A percentile compares a stretch with the other conserved stretches of the same genome.
Conservation (phyloP, 2,797 vertebrate genomes). For the Etheostoma nigrum region DNA sequence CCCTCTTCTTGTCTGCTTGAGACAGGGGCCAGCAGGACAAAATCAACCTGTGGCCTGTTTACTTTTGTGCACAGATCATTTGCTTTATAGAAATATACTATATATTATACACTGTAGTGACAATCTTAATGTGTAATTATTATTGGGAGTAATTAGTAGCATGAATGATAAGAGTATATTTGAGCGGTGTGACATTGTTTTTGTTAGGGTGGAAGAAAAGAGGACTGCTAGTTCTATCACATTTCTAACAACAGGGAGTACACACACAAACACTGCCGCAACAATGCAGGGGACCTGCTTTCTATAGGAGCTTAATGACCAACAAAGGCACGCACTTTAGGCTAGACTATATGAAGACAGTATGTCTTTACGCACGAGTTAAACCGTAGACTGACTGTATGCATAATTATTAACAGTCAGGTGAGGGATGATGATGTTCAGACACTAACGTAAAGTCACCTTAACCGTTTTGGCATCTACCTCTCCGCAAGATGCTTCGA, state of each 20-base stretch:
- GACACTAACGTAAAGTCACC: conserved; percentile 17
- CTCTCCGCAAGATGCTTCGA: conserved; percentile 3
- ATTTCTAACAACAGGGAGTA: not conserved
- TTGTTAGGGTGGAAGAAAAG: not conserved
- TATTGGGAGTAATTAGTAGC: conserved; percentile 18
- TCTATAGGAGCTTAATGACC: conserved; percentile 4
- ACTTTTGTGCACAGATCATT: conserved; percentile 20
- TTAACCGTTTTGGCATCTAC: conserved; percentile 18
- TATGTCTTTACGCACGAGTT: not conserved
- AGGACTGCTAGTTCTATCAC: not conserved
- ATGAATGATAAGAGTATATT: conserved; percentile 2
- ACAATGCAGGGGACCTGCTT: conserved; percentile 24
- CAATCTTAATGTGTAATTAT: not conserved
- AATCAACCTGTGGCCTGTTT: conserved; percentile 43
- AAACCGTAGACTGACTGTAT: not conserved
- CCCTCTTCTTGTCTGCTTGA: conserved; percentile 80
- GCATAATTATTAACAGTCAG: not conserved
- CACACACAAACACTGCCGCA: conserved; percentile 24
- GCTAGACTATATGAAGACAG: not conserved
- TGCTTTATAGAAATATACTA: not conserved
- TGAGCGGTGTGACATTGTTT: not conserved
- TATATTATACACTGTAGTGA: conserved; percentile 16
- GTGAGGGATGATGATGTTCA: not conserved
- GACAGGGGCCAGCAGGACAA: conserved; percentile 45
- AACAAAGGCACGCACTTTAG: not conserved